Percentiles rank a stretch among this genome's conserved stretches.
phyloP scores from a whole-genome alignment of 2,113 vertebrate genomes.

The Lipophrys pholis region DNA sequence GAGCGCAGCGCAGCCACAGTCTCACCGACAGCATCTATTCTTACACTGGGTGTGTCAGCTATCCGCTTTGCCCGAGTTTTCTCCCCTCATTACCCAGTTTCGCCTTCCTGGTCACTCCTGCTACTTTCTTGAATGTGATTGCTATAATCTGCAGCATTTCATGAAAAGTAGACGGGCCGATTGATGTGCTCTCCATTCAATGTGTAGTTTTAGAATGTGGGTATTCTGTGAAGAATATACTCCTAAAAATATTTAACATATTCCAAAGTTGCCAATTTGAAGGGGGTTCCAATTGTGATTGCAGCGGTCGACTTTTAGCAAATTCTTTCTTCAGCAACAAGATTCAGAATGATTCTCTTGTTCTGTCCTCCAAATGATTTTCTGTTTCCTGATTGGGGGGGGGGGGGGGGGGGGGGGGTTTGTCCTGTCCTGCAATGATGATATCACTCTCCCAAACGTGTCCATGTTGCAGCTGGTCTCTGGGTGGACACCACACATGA shows the following conservation, averaged over 20 bases:
- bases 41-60: conserved; percentile 61
- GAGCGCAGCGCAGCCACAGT: conserved; percentile 15
- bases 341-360: background rate
- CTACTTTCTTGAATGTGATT: conserved; percentile 21
- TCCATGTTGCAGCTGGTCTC: conserved; percentile 61
- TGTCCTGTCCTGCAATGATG: conserved; percentile 45
- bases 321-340: background rate
- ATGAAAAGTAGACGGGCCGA: background rate
- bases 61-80: conserved; percentile 36
- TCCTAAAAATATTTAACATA: too few species aligned
- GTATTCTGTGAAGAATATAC: background rate
- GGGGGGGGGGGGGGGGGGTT: conserved; percentile 3
- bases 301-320: background rate
- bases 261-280: background rate
- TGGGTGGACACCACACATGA: conserved; percentile 59
- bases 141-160: background rate
- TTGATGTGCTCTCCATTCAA: background rate
- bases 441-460: conserved; percentile 42
- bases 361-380: background rate
- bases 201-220: background rate
- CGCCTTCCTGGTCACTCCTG: conserved; percentile 40
- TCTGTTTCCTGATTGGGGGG: conserved; percentile 15
- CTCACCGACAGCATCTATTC: conserved; percentile 60
- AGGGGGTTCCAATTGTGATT: background rate
- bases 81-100: conserved; percentile 14